Evolutionary conservation across 92 coral and sea anemone species (phyloP).

Genomic region (Meandrina meandrites): DNA sequence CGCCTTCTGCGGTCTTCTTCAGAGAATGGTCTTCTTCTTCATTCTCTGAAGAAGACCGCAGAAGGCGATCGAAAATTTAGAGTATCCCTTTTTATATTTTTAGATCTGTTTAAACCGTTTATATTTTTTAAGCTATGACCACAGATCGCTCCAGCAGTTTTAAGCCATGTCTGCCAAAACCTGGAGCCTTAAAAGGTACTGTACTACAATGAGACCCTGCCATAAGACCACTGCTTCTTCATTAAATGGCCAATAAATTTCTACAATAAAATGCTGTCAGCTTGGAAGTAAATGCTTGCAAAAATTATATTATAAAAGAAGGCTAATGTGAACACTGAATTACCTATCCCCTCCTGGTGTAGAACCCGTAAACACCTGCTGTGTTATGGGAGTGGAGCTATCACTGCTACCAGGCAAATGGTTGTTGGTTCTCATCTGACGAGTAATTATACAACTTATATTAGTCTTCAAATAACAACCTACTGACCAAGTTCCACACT

Average conservation of each 20-base stretch:
- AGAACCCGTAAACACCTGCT: constrained; percentile 7
- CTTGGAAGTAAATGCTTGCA: background rate
- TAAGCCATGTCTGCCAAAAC: background rate
- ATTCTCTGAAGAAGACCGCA: too few species aligned
- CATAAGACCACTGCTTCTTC: too few species aligned
- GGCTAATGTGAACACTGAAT: background rate
- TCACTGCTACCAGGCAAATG: constrained; percentile 47
- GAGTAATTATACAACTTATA: background rate
- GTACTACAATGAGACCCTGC: too few species aligned
- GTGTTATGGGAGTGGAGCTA: constrained; percentile 37
- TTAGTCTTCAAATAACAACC: background rate
- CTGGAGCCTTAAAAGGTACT: background rate
- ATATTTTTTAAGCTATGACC: too few species aligned
- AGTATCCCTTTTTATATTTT: too few species aligned
- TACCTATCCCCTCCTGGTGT: constrained; percentile 16
- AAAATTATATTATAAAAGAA: background rate
- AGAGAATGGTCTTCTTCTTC: too few species aligned
- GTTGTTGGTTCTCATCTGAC: constrained; percentile 18
- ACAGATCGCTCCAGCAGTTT: too few species aligned
- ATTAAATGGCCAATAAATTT: too few species aligned
- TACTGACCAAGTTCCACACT: background rate
- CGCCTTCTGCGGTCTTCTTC: too few species aligned
- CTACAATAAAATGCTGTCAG: background rate
- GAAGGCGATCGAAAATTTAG: too few species aligned
- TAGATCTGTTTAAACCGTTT: too few species aligned